Percentiles rank a stretch among this genome's conserved stretches.
Conservation (phyloP, 2,888 invertebrate species). For the Mesoligia furuncula region DNA sequence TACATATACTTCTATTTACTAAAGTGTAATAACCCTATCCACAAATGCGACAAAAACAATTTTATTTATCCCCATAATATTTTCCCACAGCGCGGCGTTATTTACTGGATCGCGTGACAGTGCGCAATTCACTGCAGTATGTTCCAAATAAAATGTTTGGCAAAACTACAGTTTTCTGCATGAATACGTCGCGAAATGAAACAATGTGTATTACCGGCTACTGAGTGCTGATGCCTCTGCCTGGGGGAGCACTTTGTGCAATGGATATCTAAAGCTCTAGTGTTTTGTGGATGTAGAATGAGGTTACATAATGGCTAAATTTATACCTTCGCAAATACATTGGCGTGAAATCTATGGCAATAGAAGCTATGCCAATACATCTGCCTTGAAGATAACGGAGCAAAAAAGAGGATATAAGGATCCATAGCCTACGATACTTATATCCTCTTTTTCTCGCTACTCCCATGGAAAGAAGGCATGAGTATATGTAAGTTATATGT, state of each 20-base stretch:
- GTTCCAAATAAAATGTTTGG: constrained; percentile 47
- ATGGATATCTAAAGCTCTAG: not conserved
- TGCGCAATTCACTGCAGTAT: constrained; percentile 37
- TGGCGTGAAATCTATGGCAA: not conserved
- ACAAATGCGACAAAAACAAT: constrained; percentile 20
- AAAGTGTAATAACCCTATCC: constrained; percentile 3
- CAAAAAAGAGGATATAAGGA: too few species aligned
- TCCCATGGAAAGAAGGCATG: too few species aligned
- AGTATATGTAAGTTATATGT: not conserved
- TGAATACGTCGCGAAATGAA: constrained; percentile 32
- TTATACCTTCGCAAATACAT: not conserved
- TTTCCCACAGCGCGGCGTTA: constrained; percentile 4
- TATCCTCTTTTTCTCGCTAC: too few species aligned
- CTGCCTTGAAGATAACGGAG: too few species aligned
- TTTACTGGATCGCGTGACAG: constrained; percentile 45
- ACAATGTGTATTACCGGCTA: constrained; percentile 29
- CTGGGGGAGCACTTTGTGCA: constrained; percentile 19
- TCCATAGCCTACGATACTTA: too few species aligned
- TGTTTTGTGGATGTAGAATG: not conserved
- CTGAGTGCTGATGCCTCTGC: not conserved
- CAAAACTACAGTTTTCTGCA: constrained; percentile 46
- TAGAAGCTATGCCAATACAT: not conserved
- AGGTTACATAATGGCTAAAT: not conserved
- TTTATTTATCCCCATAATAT: not conserved
- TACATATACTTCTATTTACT: not conserved